These are phyloP conservation scores for Meiosimyza platycephala DNA, from an alignment of 2,888 invertebrate species.

Conservation along the genomic window DNA sequence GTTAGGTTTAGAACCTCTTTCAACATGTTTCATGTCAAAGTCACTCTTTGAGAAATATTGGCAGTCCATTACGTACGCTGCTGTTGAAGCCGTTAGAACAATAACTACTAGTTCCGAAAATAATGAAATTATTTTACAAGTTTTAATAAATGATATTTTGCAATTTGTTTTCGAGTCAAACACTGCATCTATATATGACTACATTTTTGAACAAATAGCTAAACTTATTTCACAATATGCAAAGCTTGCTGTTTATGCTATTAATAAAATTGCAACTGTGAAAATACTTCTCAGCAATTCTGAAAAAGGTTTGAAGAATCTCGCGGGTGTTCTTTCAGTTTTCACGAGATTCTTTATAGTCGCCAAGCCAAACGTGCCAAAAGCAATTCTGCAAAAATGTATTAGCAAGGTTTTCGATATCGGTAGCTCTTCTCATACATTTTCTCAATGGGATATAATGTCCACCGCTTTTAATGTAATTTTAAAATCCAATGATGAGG, in stretches of 20 bases:
- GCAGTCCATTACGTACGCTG: slow-evolving; percentile 52
- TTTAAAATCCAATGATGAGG: slow-evolving; percentile 53
- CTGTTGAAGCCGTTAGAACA: slow-evolving; percentile 52
- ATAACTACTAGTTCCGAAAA: slow-evolving; percentile 38
- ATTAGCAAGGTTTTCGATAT: slow-evolving; percentile 50
- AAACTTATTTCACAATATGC: slow-evolving; percentile 46
- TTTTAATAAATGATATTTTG: slow-evolving; percentile 52
- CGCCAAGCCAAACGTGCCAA: slow-evolving; percentile 50
- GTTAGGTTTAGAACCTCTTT: slow-evolving; percentile 54
- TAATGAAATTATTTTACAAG: slow-evolving; percentile 39
- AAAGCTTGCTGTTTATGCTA: slow-evolving; percentile 48
- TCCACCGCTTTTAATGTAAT: slow-evolving; percentile 50
- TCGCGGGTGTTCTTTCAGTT: slow-evolving; percentile 37
- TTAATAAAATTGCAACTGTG: slow-evolving; percentile 52
- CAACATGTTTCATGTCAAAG: slow-evolving; percentile 52
- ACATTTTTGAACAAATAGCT: slow-evolving; percentile 49
- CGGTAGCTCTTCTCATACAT: slow-evolving; percentile 45
- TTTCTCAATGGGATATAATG: slow-evolving; percentile 50
- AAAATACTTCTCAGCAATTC: slow-evolving; percentile 42
- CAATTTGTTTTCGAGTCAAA: slow-evolving; percentile 50
- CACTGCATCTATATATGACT: slow-evolving; percentile 47
- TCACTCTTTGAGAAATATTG: slow-evolving; percentile 54
- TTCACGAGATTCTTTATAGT: slow-evolving; percentile 46
- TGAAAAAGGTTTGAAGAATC: slow-evolving; percentile 37
- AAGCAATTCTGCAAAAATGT: slow-evolving; percentile 53